phyloP scores from a whole-genome alignment of 2,113 vertebrate species.

The Peromyscus californicus region DNA sequence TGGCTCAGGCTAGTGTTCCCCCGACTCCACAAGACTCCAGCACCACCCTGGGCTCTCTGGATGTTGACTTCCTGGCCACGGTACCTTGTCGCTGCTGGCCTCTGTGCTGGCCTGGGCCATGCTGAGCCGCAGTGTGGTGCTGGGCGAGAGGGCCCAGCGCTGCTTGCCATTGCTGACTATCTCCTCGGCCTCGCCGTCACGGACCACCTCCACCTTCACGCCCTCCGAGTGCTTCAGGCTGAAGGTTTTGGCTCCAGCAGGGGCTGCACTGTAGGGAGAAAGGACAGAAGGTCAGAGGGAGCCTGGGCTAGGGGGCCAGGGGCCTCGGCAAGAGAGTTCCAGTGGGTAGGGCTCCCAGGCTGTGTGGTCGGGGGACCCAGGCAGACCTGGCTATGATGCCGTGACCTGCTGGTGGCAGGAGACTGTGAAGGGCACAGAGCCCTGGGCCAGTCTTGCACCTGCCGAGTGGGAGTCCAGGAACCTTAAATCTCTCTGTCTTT shows the following conservation, averaged over 20 bases:
- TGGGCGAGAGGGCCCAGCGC: conserved; percentile 85
- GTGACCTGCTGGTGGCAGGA: neutral
- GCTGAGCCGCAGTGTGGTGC: conserved; percentile 87
- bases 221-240: conserved; percentile 89
- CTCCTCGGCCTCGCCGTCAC: conserved; percentile 18
- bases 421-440: neutral
- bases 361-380: neutral
- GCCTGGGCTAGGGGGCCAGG: neutral
- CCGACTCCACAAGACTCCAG: accelerated
- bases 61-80: accelerated
- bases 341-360: neutral
- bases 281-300: neutral
- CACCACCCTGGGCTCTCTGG: accelerated
- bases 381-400: neutral
- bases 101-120: conserved; percentile 89
- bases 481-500: neutral
- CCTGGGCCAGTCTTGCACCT: neutral
- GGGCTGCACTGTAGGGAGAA: conserved; percentile 89
- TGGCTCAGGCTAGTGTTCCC: neutral
- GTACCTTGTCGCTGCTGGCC: conserved; percentile 94
- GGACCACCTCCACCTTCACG: conserved; percentile 87
- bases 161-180: neutral
- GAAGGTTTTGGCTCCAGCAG: conserved; percentile 88
- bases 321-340: neutral
- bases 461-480: neutral